These are phyloP conservation scores for Lycopodina hypogea DNA, from an alignment of 37 sponge, comb jelly and placozoan genomes.

Conservation along the genomic window DNA sequence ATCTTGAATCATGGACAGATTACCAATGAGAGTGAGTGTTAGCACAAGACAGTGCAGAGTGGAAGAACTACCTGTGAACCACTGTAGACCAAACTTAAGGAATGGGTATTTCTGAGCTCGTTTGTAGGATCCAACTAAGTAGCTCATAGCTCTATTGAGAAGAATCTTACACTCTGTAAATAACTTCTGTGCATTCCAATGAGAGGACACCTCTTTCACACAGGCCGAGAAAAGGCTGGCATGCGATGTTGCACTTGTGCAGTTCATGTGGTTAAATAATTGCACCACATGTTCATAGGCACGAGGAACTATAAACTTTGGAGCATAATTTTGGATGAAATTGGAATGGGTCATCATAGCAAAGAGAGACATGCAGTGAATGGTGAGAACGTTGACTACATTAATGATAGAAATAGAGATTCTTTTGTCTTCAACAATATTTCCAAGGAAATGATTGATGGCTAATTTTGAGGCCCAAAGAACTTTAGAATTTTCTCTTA, in stretches of 20 bases:
- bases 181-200: not conserved
- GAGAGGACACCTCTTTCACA: not conserved
- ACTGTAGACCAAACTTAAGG: constrained; percentile 35
- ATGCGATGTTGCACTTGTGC: not conserved
- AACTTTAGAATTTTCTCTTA: constrained; percentile 6
- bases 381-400: constrained; percentile 17
- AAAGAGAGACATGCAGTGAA: constrained; percentile 35
- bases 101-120: constrained; percentile 17
- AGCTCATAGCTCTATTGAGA: constrained; percentile 5
- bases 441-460: constrained; percentile 33
- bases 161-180: constrained; percentile 8
- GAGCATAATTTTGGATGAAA: constrained; percentile 3
- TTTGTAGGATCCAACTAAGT: constrained; percentile 30
- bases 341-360: constrained; percentile 27
- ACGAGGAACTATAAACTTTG: constrained; percentile 9
- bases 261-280: constrained; percentile 50
- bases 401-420: constrained; percentile 24
- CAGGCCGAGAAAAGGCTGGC: constrained; percentile 23
- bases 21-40: constrained; percentile 44
- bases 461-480: constrained; percentile 20
- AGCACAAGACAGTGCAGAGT: constrained; percentile 41
- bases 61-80: constrained; percentile 6
- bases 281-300: constrained; percentile 36
- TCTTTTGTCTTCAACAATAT: constrained; percentile 7
- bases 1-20: constrained; percentile 8